Base-by-base conservation (phyloP, 2,888 invertebrate species). In the Axea sp. region DNA sequence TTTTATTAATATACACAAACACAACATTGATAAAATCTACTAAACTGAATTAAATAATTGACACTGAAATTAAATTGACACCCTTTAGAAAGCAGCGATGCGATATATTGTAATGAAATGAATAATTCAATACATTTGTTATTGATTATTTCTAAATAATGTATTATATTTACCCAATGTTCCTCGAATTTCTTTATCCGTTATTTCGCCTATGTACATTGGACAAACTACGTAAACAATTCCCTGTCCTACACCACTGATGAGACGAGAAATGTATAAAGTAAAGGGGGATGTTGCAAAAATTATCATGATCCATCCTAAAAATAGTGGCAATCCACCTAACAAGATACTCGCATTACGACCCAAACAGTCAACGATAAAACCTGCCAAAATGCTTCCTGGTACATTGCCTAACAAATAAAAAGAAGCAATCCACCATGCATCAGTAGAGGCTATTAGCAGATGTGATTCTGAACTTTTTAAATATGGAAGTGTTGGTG, bases 161-260 rank as follows among this genome's bases (percentile, higher is more conserved):
- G n/a, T n/a, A n/a, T n/a, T n/a, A n/a, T n/a, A 30, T 31, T 35
- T 47, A 37, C 60, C 69, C 3, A 88, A 74, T 1, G 84, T 78
- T 80, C 91, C 91, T 71, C 91, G 87, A 78, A 91, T 90, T 83
- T 90, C 89, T 78, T 91, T 91, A 64, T 91, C 91, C 43, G 91
- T 90, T 51, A 91, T 91, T 82, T 91, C 91, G 41, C 91, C 91
- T 14, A 91, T 90, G 81, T 91, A 91, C 91, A 91, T 91, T 0
- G 91, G 91, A 11, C 90, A 90, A 0, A 90, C 90, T 12, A 91
- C 91, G 86, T 91, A 91, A 45, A 90, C 89, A 2, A 90, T 87
- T n/a, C 91, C 91, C 30, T 89, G 92, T 0, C 92, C 91, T 6
- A 92, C 83, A 0, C 93, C 93, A 24, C 91, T 91, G 82, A 92